Evolutionary conservation across 2,113 vertebrate species (phyloP).

Genomic region (Phrynosoma blainvillii): DNA sequence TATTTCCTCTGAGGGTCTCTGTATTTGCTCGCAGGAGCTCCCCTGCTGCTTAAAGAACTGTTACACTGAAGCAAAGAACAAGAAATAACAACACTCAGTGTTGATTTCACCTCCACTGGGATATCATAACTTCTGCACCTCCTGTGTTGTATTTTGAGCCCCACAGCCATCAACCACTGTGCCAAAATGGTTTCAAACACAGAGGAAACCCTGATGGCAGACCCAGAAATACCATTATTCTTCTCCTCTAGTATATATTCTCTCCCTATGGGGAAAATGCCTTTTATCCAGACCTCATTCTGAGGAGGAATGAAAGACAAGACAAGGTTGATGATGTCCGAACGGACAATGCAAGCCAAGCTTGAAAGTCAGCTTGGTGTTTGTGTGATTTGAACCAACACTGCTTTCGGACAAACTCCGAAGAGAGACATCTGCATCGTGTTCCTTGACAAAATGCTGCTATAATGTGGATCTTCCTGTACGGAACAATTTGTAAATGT

Average conservation of each 20-base stretch:
- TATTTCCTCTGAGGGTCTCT: not conserved
- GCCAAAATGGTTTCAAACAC: rapidly evolving
- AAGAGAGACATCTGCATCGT: constrained; percentile 59
- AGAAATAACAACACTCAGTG: rapidly evolving
- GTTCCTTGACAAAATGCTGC: constrained; percentile 65
- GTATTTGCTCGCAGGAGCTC: rapidly evolving
- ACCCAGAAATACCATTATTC: not conserved
- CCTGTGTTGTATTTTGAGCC: not conserved
- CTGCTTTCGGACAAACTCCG: constrained; percentile 60
- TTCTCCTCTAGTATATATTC: not conserved
- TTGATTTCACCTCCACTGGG: not conserved
- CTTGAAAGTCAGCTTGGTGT: constrained; percentile 1
- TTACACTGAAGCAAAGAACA: not conserved
- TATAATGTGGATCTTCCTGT: constrained; percentile 44
- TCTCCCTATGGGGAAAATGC: constrained; percentile 31
- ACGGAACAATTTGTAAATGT: constrained; percentile 68
- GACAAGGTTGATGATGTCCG: constrained; percentile 27
- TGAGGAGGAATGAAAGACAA: constrained; percentile 47
- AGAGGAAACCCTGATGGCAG: not conserved
- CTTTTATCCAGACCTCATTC: constrained; percentile 28
- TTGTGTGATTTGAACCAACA: constrained; percentile 61
- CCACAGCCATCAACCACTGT: not conserved
- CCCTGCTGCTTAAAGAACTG: rapidly evolving
- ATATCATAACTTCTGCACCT: not conserved
- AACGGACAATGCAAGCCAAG: constrained; percentile 17